A percentile compares a stretch with the other conserved stretches of the same genome.
Conservation (phyloP, 2,888 invertebrate genomes). For the Drosophila diplacantha region DNA sequence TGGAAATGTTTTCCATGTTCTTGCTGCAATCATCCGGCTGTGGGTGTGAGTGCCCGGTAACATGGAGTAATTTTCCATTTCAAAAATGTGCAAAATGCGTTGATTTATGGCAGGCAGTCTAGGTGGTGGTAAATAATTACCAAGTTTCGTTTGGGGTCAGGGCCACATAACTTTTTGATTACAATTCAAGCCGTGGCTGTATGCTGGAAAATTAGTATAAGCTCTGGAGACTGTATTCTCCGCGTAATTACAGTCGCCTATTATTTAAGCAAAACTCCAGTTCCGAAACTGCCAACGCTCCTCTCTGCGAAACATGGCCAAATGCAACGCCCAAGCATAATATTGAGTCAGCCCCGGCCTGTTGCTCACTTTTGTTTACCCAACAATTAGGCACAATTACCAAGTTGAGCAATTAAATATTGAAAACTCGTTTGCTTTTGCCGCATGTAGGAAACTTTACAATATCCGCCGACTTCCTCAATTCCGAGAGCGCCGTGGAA, state of each 20-base stretch:
- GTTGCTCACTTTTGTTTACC: conserved; percentile 48
- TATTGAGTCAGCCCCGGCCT: conserved; percentile 37
- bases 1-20: conserved; percentile 38
- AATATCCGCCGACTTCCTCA: conserved; percentile 53
- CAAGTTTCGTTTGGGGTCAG: conserved; percentile 22
- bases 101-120: conserved; percentile 29
- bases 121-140: conserved; percentile 38
- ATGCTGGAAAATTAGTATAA: not conserved
- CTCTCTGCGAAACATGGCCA: conserved; percentile 6
- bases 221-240: not conserved
- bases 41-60: conserved; percentile 21
- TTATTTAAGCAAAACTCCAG: conserved; percentile 13
- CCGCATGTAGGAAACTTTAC: conserved; percentile 22
- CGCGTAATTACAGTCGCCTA: conserved; percentile 1
- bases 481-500: conserved; percentile 28
- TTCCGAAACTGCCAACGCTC: conserved; percentile 12
- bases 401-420: conserved; percentile 62
- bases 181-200: conserved; percentile 10
- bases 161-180: conserved; percentile 24
- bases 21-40: conserved; percentile 16
- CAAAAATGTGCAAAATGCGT: conserved; percentile 34
- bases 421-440: conserved; percentile 58
- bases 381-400: conserved; percentile 67
- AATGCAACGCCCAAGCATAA: conserved; percentile 38
- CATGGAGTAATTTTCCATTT: conserved; percentile 35